phyloP scores from a whole-genome alignment of 1,140 invertebrate genomes.

The Aricia agestis region DNA sequence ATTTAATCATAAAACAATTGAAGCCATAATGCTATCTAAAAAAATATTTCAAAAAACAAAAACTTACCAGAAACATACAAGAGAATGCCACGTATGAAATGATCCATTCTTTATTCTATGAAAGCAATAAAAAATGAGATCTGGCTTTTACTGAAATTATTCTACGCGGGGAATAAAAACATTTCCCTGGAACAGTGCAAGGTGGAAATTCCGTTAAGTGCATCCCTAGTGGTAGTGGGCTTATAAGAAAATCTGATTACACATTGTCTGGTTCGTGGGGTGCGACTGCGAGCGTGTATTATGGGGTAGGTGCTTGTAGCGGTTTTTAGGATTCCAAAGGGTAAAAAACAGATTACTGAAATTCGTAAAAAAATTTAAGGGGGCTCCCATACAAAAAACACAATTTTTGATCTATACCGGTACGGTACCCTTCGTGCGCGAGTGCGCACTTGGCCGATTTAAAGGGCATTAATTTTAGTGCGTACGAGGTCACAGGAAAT shows the following conservation, averaged over 20 bases:
- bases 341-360: too few relatives aligned
- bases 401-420: too few relatives aligned
- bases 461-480: background rate
- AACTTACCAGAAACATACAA: too few relatives aligned
- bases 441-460: too few relatives aligned
- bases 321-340: too few relatives aligned
- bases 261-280: conserved; percentile 30
- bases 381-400: too few relatives aligned
- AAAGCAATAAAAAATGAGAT: background rate
- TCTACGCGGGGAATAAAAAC: conserved; percentile 7
- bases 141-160: background rate
- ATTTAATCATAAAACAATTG: too few relatives aligned
- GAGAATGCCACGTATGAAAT: background rate
- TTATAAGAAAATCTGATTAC: conserved; percentile 41
- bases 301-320: conserved; percentile 1
- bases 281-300: background rate
- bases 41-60: too few relatives aligned
- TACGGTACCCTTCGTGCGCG: too few relatives aligned
- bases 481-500: too few relatives aligned
- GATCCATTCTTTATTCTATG: background rate
- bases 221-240: conserved; percentile 29
- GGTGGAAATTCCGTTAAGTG: conserved; percentile 26
- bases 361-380: too few relatives aligned
- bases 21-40: too few relatives aligned
- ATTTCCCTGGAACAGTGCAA: conserved; percentile 5